A percentile compares a stretch with the other conserved stretches of the same genome.
Conservation (phyloP, 1,140 invertebrate genomes). For the Ceratosolen fusciceps region DNA sequence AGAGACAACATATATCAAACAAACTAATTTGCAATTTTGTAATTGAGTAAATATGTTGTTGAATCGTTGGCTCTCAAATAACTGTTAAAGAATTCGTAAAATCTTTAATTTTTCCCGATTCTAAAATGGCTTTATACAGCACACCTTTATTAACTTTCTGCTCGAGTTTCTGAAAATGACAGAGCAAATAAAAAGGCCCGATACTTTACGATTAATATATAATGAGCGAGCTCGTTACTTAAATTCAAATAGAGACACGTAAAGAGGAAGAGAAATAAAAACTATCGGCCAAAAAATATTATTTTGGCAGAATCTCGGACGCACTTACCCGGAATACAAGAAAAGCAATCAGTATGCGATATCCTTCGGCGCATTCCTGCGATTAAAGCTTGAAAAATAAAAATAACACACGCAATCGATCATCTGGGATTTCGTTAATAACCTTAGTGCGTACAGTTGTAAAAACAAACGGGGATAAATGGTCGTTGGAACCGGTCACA, state of each 20-base stretch:
- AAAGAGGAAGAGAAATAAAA: background rate
- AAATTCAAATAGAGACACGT: background rate
- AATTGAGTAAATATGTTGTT: background rate
- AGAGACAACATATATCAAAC: too few species aligned
- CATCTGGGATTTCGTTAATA: conserved; percentile 9
- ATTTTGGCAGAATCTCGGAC: background rate
- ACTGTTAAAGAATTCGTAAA: background rate
- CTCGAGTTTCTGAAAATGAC: background rate
- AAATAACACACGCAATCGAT: background rate
- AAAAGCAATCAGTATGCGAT: conserved; percentile 6
- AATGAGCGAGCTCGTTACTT: background rate
- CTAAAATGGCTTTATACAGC: background rate
- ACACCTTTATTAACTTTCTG: background rate
- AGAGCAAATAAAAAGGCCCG: background rate
- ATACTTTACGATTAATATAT: conserved; percentile 5
- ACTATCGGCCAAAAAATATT: background rate
- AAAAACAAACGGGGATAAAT: conserved; percentile 31
- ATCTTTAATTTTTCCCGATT: conserved; percentile 1
- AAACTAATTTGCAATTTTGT: too few species aligned
- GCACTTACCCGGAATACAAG: background rate
- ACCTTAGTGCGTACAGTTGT: background rate
- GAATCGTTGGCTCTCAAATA: background rate
- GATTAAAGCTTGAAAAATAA: conserved; percentile 33
- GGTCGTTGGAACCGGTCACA: conserved; percentile 21
- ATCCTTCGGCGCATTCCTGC: background rate